Percentiles rank a stretch among this genome's conserved stretches.
Evolutionary conservation across 2,113 vertebrate genomes (phyloP).

Genomic region (Pelodiscus sinensis): DNA sequence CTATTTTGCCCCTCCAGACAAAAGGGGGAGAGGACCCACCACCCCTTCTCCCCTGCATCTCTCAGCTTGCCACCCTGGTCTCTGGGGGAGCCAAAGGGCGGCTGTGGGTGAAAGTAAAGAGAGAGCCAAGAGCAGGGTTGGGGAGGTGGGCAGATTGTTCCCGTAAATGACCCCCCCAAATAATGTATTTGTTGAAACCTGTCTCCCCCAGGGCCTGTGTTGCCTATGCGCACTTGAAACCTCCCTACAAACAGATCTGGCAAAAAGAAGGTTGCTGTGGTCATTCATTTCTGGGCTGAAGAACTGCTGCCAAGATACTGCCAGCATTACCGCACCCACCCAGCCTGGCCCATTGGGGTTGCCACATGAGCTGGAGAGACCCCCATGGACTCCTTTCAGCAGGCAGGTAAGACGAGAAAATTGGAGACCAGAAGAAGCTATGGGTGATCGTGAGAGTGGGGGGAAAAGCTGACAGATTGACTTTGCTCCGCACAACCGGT

Average conservation of each 20-base stretch:
- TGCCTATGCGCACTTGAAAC: not conserved
- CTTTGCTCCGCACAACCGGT: conserved; percentile 4
- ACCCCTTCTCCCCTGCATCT: not conserved
- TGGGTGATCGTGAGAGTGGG: too few relatives aligned
- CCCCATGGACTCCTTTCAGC: not conserved
- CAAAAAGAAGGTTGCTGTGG: not conserved
- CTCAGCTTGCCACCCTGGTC: not conserved
- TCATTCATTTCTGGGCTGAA: not conserved
- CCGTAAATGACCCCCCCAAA: conserved; percentile 32
- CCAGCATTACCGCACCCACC: too few relatives aligned
- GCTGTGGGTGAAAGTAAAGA: not conserved
- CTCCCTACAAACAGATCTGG: not conserved
- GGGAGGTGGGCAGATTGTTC: not conserved
- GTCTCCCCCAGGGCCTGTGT: not conserved
- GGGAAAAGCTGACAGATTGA: not conserved
- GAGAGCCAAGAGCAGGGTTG: too few relatives aligned
- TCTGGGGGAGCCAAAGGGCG: rapidly evolving
- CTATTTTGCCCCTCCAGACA: rapidly evolving
- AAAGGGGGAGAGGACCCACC: rapidly evolving
- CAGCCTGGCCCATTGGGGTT: not conserved
- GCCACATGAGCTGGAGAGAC: not conserved
- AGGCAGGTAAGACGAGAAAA: not conserved
- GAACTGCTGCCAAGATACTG: not conserved
- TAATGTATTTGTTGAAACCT: not conserved
- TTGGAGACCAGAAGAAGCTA: not conserved